Evolutionary conservation across 2,797 vertebrate genomes (phyloP).

Genomic region (Synaphobranchus kaupii): DNA sequence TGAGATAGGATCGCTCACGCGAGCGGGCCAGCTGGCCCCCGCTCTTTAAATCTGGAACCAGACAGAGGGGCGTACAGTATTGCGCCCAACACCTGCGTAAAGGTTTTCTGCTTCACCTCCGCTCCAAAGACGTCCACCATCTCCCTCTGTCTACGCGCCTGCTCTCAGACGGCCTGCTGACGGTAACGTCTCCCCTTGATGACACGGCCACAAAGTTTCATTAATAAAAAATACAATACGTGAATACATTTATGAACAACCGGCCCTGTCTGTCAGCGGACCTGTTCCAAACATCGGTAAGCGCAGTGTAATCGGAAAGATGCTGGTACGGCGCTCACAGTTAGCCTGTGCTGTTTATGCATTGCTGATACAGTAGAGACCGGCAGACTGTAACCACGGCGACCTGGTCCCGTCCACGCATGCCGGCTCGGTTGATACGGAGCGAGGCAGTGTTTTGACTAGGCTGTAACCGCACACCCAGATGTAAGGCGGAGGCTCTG

Average conservation of each 20-base stretch:
- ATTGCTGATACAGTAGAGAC: slow-evolving; percentile 42
- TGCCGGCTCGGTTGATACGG: slow-evolving; percentile 32
- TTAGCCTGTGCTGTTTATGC: slow-evolving; percentile 33
- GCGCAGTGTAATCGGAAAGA: slow-evolving; percentile 46
- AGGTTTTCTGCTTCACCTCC: slow-evolving; percentile 67
- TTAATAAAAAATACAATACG: background rate
- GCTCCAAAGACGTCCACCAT: slow-evolving; percentile 67
- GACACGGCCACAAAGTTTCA: slow-evolving; percentile 34
- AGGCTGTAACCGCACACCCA: slow-evolving; percentile 39
- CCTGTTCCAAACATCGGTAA: slow-evolving; percentile 43
- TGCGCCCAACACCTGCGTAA: slow-evolving; percentile 72
- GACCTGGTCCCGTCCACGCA: slow-evolving; percentile 26
- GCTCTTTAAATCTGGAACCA: slow-evolving; percentile 44
- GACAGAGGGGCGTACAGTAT: slow-evolving; percentile 61
- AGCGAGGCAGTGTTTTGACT: slow-evolving; percentile 56
- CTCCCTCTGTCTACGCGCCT: slow-evolving; percentile 48
- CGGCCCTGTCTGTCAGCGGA: slow-evolving; percentile 44
- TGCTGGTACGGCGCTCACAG: slow-evolving; percentile 1
- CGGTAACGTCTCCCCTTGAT: slow-evolving; percentile 38
- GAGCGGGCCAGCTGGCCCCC: slow-evolving; percentile 50
- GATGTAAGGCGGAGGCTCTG: slow-evolving; percentile 25
- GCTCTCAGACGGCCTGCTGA: slow-evolving; percentile 28
- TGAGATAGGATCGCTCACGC: slow-evolving; percentile 28
- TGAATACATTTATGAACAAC: slow-evolving; percentile 30
- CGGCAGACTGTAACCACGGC: slow-evolving; percentile 46